These are phyloP conservation scores for Lepeophtheirus nordmannii DNA, from an alignment of 2,888 invertebrate species.

Conservation along the genomic window DNA sequence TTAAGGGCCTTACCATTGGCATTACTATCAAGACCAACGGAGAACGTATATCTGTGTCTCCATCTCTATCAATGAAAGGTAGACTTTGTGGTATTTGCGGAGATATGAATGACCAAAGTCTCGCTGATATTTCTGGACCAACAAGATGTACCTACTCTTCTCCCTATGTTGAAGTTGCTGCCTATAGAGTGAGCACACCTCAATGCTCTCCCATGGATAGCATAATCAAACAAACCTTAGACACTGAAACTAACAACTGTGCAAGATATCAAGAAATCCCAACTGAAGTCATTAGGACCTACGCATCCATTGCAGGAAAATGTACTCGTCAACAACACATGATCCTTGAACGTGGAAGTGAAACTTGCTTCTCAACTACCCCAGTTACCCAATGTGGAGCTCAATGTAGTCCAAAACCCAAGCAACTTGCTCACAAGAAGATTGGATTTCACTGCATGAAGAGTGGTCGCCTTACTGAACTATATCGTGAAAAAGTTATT, in stretches of 20 bases:
- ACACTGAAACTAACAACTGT: constrained; percentile 2
- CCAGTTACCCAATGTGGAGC: constrained; percentile 14
- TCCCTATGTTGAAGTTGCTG: constrained; percentile 20
- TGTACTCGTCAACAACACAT: constrained; percentile 9
- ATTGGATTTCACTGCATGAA: constrained; percentile 12
- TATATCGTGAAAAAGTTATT: constrained; percentile 14
- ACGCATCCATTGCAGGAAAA: background rate
- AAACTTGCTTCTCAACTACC: constrained; percentile 11
- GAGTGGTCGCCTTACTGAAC: constrained; percentile 13
- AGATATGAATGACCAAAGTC: constrained; percentile 13
- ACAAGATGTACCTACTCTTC: constrained; percentile 19
- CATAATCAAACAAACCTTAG: constrained; percentile 7
- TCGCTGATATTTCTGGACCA: constrained; percentile 23
- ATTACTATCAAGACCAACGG: constrained; percentile 9
- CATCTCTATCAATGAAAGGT: constrained; percentile 9
- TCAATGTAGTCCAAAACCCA: constrained; percentile 1
- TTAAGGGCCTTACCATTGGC: background rate
- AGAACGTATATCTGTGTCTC: constrained; percentile 8
- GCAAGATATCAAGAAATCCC: constrained; percentile 2
- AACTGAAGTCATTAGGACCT: constrained; percentile 16
- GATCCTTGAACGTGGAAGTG: constrained; percentile 7
- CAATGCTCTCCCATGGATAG: constrained; percentile 3
- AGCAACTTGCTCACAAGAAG: constrained; percentile 6
- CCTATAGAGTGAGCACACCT: constrained; percentile 17
- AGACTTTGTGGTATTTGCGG: constrained; percentile 25